These are phyloP conservation scores for Parnassius glacialis DNA, from an alignment of 2,888 invertebrate genomes.

Conservation along the genomic window DNA sequence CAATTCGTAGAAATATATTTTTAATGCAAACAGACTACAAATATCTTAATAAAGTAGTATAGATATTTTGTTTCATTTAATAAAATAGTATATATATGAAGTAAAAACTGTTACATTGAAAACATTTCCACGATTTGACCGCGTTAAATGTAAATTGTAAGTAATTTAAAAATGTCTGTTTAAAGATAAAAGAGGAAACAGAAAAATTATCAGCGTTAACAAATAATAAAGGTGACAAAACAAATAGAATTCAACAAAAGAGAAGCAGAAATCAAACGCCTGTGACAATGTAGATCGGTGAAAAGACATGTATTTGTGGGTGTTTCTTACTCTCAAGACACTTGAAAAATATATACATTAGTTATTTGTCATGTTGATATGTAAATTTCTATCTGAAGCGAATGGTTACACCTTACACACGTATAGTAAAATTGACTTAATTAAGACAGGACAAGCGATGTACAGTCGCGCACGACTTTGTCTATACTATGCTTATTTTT, in stretches of 20 bases:
- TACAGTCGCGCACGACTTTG: constrained; percentile 51
- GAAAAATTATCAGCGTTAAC: constrained; percentile 3
- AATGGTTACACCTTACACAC: constrained; percentile 18
- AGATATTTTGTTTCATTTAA: too few species aligned
- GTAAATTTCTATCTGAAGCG: constrained; percentile 48
- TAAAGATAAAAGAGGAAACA: constrained; percentile 21
- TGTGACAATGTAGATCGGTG: constrained; percentile 6
- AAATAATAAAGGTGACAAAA: constrained; percentile 17
- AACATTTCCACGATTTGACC: constrained; percentile 16
- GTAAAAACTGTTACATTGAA: not conserved
- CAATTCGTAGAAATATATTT: constrained; percentile 9
- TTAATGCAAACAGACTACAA: not conserved
- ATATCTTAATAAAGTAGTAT: too few species aligned
- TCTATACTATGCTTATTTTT: constrained; percentile 33
- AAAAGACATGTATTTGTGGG: constrained; percentile 39
- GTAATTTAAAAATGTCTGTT: constrained; percentile 18
- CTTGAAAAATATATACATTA: constrained; percentile 32
- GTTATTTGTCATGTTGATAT: constrained; percentile 77
- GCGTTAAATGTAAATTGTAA: constrained; percentile 22
- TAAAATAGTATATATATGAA: too few species aligned
- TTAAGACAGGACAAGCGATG: constrained; percentile 46
- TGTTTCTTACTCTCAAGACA: constrained; percentile 25
- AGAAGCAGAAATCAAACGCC: constrained; percentile 1
- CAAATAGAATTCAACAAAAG: constrained; percentile 13
- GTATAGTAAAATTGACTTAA: constrained; percentile 26